These are phyloP conservation scores for Cecidostiba fungosa DNA, from an alignment of 2,888 invertebrate species.

Conservation along the genomic window DNA sequence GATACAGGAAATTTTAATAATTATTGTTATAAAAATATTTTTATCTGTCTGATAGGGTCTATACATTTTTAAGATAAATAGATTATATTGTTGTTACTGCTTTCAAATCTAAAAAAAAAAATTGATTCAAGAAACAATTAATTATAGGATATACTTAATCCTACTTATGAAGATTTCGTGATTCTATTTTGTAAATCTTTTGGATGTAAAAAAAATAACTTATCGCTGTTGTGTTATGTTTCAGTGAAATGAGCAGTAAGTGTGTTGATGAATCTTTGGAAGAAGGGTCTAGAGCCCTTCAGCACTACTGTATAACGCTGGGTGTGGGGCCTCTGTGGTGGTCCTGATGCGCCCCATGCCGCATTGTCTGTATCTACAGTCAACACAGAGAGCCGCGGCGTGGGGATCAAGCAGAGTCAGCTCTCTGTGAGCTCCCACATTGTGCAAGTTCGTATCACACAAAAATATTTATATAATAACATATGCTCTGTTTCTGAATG, in stretches of 20 bases:
- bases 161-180: background rate
- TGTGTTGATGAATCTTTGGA: conserved; percentile 76
- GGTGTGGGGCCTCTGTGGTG: conserved; percentile 99
- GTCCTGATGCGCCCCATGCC: conserved; percentile 99
- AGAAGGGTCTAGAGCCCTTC: conserved; percentile 75
- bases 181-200: background rate
- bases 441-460: conserved; percentile 77
- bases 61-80: background rate
- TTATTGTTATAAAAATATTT: background rate
- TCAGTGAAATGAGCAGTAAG: conserved; percentile 77
- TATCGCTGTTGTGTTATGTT: conserved; percentile 10
- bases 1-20: background rate
- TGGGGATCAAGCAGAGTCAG: conserved; percentile 85
- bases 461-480: background rate
- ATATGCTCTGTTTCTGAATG: conserved; percentile 9
- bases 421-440: conserved; percentile 84
- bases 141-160: too few species aligned
- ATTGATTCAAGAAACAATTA: too few species aligned
- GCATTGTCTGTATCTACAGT: conserved; percentile 83
- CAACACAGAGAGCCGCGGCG: conserved; percentile 87
- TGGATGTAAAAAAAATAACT: background rate
- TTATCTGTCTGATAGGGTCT: background rate
- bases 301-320: conserved; percentile 88
- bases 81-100: too few species aligned
- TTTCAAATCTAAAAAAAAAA: too few species aligned